phyloP scores from a whole-genome alignment of 2,888 invertebrate species.

The Polydrusus cervinus region DNA sequence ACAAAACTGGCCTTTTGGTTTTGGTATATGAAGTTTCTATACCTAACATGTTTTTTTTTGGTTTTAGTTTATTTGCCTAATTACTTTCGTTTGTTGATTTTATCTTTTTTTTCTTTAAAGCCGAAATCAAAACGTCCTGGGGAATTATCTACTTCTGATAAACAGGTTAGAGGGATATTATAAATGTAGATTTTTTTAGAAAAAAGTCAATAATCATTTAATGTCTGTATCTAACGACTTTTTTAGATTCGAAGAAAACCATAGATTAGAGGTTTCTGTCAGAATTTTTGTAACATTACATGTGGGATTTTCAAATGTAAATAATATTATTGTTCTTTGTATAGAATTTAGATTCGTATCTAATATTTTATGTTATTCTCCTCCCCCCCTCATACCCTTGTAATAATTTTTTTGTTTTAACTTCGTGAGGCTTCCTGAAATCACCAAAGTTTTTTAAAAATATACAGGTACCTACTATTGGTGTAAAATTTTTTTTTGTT shows the following conservation, averaged over 20 bases:
- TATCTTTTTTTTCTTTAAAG: constrained; percentile 77
- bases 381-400: constrained; percentile 11
- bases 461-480: too few species aligned
- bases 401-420: constrained; percentile 40
- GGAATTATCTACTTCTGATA: constrained; percentile 76
- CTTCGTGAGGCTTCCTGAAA: constrained; percentile 32
- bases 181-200: constrained; percentile 57
- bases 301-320: constrained; percentile 58
- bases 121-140: constrained; percentile 83
- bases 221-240: constrained; percentile 70
- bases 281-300: constrained; percentile 54
- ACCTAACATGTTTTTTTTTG: constrained; percentile 56
- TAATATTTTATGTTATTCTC: constrained; percentile 57
- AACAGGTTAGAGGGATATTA: constrained; percentile 79
- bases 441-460: neutral
- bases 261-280: constrained; percentile 46
- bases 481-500: too few species aligned
- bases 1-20: constrained; percentile 71
- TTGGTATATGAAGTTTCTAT: constrained; percentile 60
- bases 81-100: constrained; percentile 63
- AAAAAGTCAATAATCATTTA: constrained; percentile 60
- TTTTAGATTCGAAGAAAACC: constrained; percentile 58
- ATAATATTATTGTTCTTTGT: constrained; percentile 53
- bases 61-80: constrained; percentile 60
- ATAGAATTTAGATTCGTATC: constrained; percentile 58